Evolutionary conservation across 1,140 invertebrate genomes (phyloP), one percentile per base, ranked within the genome.

Genomic region (Habropoda laboriosa): DNA sequence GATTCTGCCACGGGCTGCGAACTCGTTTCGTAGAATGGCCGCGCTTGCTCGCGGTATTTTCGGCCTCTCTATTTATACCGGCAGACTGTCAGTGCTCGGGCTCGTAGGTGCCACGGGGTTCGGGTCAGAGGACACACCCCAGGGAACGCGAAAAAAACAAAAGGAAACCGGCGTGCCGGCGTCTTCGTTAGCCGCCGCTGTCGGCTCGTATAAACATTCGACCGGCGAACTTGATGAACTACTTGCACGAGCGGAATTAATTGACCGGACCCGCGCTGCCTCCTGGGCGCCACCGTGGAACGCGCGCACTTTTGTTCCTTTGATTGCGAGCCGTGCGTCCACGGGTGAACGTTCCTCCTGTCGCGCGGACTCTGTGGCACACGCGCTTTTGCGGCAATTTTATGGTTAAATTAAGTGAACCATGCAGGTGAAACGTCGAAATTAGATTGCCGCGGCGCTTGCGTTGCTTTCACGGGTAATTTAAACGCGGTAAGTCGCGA

Each of bases 61-160:
- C 77, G 77, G 85, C 67, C 64, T 30, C 58, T 38, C 85, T 87
- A 87, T 87, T 86, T 86, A 86, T 83, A 83, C 45, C 61, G 32
- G 30, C 45, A 72, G 68, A 81, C 78, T 74, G 77, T 38, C 80
- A n/a, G 66, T 60, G 71, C 57, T 45, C 64, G 55, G 70, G 72
- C 42, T 83, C 47, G 71, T 75, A 61, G 80, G 61, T 86, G 80
- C 71, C 84, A 49, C 35, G 27, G 66, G 66, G 74, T 85, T 81
- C 86, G 73, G 86, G 86, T 87, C 85, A 87, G 51, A 85, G 86
- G 85, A 87, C 85, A 85, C 85, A 82, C 85, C 73, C 64, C 60
- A 67, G n/a, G 30, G 51, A 83, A 86, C 76, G 70, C 42, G 60
- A 53, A 27, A 38, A 27, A 75, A 61, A 5, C 1, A 32, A 40